Conservation (phyloP, 1,140 invertebrate genomes). For the Drosophila virilis region DNA sequence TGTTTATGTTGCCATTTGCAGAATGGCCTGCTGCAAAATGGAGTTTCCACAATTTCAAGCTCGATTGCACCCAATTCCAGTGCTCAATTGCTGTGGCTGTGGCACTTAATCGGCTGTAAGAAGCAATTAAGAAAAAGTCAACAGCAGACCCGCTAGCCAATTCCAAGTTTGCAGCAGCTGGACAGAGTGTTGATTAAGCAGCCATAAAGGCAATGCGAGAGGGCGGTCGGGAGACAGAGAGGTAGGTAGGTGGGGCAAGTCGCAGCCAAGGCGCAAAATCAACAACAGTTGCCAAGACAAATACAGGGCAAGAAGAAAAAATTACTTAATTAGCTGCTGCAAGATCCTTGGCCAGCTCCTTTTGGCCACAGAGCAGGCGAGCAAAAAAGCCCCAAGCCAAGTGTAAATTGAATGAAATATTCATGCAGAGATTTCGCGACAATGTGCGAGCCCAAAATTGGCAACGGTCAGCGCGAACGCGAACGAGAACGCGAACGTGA, state of each 20-base stretch:
- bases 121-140: constrained; percentile 73
- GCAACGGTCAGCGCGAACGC: constrained; percentile 58
- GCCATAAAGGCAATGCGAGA: constrained; percentile 33
- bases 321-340: constrained; percentile 76
- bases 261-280: constrained; percentile 37
- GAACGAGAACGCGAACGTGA: too few relatives aligned
- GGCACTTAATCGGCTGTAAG: constrained; percentile 65
- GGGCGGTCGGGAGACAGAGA: neutral
- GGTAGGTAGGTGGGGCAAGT: constrained; percentile 20
- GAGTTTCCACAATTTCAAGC: constrained; percentile 54
- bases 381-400: constrained; percentile 39
- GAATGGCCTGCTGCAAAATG: neutral
- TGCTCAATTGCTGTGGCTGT: constrained; percentile 29
- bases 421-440: constrained; percentile 72
- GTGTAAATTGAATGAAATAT: constrained; percentile 83
- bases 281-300: constrained; percentile 44
- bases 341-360: constrained; percentile 29
- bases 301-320: constrained; percentile 50
- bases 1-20: constrained; percentile 28
- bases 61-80: constrained; percentile 50
- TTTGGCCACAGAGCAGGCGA: constrained; percentile 16
- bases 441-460: constrained; percentile 61
- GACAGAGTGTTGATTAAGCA: constrained; percentile 65
- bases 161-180: constrained; percentile 44
- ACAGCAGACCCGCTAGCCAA: constrained; percentile 54